phyloP scores from a whole-genome alignment of 2,113 vertebrate species.

The Trematomus loennbergii region DNA sequence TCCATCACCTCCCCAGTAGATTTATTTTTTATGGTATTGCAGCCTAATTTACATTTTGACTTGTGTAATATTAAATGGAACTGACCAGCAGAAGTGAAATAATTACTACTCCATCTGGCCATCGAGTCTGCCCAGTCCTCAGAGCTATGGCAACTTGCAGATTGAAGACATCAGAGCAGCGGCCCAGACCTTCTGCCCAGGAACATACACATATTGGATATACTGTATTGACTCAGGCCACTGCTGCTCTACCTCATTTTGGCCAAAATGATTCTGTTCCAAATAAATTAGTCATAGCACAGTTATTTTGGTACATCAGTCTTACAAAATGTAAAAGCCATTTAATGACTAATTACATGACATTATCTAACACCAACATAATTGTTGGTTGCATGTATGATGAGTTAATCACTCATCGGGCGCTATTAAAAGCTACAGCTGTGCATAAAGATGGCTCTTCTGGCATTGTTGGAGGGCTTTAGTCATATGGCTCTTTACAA shows the following conservation, averaged over 20 bases:
- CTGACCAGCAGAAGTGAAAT: conserved; percentile 39
- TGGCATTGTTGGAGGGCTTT: not conserved
- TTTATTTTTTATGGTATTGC: conserved; percentile 21
- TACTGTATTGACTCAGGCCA: not conserved
- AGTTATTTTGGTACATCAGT: not conserved
- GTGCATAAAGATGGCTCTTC: not conserved
- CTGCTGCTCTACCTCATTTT: not conserved
- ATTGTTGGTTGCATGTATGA: conserved; percentile 9
- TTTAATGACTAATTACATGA: not conserved
- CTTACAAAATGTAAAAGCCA: not conserved
- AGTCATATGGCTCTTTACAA: not conserved
- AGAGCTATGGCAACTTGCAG: conserved; percentile 16
- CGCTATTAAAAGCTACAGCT: not conserved
- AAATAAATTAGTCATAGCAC: not conserved
- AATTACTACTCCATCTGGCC: conserved; percentile 44
- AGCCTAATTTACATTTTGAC: conserved; percentile 43
- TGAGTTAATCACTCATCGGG: not conserved
- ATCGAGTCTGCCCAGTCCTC: conserved; percentile 8
- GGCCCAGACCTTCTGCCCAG: conserved; percentile 15
- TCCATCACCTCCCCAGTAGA: not conserved
- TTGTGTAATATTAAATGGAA: conserved; percentile 36
- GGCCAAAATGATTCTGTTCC: not conserved
- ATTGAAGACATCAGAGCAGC: conserved; percentile 22
- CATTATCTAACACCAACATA: not conserved
- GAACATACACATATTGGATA: conserved; percentile 10